phyloP scores from a whole-genome alignment of 2,797 vertebrate species.

The Gastrophryne carolinensis region DNA sequence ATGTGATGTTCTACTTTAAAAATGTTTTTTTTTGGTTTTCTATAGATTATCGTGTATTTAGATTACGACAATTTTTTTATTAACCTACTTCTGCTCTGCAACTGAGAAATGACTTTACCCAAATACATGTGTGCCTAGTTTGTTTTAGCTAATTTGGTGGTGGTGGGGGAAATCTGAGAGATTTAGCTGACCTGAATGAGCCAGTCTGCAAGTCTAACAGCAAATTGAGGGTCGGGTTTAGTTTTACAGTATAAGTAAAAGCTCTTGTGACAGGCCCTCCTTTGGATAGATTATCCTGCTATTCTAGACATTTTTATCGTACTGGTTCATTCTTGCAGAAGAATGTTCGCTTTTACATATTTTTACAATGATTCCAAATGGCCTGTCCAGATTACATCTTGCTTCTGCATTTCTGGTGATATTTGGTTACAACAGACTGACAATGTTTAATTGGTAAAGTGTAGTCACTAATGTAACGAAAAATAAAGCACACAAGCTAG shows the following conservation, averaged over 20 bases:
- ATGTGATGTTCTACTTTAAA: no score
- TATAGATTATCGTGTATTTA: no score
- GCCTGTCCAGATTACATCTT: constrained; percentile 70
- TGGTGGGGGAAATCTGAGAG: constrained; percentile 49
- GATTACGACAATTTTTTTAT: no score
- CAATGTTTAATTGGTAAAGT: constrained; percentile 60
- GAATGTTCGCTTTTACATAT: constrained; percentile 66
- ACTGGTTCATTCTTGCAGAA: constrained; percentile 66
- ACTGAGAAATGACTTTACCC: no score
- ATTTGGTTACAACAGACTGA: constrained; percentile 62
- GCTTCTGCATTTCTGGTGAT: constrained; percentile 62
- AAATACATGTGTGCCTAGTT: neutral
- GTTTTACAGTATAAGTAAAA: constrained; percentile 60
- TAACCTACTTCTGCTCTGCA: no score
- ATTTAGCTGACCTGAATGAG: constrained; percentile 52
- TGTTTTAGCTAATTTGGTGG: constrained; percentile 22
- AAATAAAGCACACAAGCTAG: constrained; percentile 49
- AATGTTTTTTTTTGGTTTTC: no score
- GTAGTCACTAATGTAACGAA: constrained; percentile 52
- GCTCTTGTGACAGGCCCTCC: constrained; percentile 65
- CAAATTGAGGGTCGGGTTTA: constrained; percentile 66
- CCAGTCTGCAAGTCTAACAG: constrained; percentile 55
- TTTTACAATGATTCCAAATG: constrained; percentile 67
- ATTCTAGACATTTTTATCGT: constrained; percentile 65
- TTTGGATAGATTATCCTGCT: constrained; percentile 63